Evolutionary conservation across 2,113 vertebrate genomes (phyloP).

Genomic region (Lanius ludovicianus): DNA sequence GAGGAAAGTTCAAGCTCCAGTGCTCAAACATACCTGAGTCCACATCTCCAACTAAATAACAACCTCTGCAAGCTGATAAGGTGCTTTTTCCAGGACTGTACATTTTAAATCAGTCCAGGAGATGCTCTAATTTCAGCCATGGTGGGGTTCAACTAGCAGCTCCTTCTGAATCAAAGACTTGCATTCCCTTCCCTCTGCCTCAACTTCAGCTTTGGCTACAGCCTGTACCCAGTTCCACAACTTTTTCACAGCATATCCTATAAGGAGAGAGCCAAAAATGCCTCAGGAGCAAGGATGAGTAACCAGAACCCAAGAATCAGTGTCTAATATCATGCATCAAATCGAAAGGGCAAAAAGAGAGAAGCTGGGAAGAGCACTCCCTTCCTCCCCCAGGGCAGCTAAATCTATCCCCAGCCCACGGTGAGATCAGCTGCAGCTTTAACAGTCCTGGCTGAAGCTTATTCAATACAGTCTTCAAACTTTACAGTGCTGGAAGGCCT

Average conservation of each 20-base stretch:
- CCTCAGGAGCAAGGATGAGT: background rate
- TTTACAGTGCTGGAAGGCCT: slow-evolving; percentile 36
- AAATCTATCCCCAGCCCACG: slow-evolving; percentile 24
- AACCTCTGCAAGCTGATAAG: background rate
- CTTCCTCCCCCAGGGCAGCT: slow-evolving; percentile 11
- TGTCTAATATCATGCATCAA: background rate
- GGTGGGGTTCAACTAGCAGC: accelerated
- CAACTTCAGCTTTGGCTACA: background rate
- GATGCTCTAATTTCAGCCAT: background rate
- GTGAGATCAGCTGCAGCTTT: slow-evolving; percentile 28
- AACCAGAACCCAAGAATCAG: background rate
- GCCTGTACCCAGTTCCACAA: background rate
- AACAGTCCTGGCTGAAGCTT: background rate
- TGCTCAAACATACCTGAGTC: background rate
- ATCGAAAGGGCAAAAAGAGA: background rate
- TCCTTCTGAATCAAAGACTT: background rate
- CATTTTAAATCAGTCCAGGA: background rate
- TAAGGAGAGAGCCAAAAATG: background rate
- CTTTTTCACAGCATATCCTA: background rate
- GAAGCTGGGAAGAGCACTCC: slow-evolving; percentile 20
- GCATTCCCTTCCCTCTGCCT: background rate
- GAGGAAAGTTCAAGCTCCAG: background rate
- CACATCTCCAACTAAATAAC: background rate
- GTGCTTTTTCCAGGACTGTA: background rate
- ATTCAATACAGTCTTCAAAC: slow-evolving; percentile 4